Base-by-base conservation (phyloP, 2,888 invertebrate species). In the Oscheius sp. region DNA sequence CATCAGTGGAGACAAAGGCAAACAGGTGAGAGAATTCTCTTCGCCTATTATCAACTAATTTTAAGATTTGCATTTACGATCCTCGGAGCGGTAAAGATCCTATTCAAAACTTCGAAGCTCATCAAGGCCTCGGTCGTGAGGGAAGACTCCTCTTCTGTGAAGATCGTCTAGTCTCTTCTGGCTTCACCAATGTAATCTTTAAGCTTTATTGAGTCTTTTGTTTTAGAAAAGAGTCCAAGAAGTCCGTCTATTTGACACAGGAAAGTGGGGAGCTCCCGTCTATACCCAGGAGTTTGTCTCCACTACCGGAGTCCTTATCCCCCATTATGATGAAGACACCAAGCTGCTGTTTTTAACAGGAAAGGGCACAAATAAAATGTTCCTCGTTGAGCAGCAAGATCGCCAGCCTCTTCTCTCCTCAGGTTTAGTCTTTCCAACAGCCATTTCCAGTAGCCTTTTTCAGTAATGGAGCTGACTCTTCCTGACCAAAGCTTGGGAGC, bases 301-400 rank as follows among this genome's bases (percentile, higher is more conserved):
- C 3, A 76, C 76, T 12, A 78, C 78, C 3, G 78, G 91, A 31
- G 92, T 95, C 71, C 89, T 96, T 74, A 94, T 96, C 91, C 96
- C 96, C 0, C 89, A 96, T 5, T 95, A 91, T 87, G 96, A 96
- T 88, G 89, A 92, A 15, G 96, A 96, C 86, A 96, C 96, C 45
- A 93, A 93, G 82, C 95, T 96, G 94, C 90, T 96, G 71, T 95
- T 96, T 89, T 89, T 96, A 69, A 93, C 93, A 66, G 96, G 95
- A 45, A 95, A 88, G 84, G 88, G 94, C 6, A 96, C 96, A 84
- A 94, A 93, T 0, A 93, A 93, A 1, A 92, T 96, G 72, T 90
- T 92, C 70, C 95, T 95, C 84, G 91, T 93, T 90, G 96, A 96
- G 89, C 91, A 95, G 0, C 92, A 91, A 52, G 93, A 95, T 74